Percentiles rank a stretch among this genome's conserved stretches.
phyloP scores from a whole-genome alignment of 2,797 vertebrate species.

The Spinus olivaceus region DNA sequence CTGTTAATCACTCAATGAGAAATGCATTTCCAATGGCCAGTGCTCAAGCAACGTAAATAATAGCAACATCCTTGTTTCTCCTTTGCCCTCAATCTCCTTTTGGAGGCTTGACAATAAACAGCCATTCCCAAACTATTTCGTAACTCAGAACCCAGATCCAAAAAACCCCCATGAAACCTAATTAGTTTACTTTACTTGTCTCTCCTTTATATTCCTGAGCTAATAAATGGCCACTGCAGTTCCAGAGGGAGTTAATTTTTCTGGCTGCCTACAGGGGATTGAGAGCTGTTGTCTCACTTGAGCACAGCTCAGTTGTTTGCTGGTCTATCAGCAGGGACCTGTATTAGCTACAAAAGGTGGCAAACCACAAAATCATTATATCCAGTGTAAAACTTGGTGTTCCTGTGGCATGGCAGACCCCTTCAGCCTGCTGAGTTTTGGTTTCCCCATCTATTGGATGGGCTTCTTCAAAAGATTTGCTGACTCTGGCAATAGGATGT shows the following conservation, averaged over 20 bases:
- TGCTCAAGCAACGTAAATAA: neutral
- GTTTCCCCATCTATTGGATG: neutral
- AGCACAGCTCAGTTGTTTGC: neutral
- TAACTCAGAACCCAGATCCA: neutral
- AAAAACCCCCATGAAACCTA: neutral
- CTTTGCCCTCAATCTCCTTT: constrained; percentile 38
- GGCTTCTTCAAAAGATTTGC: neutral
- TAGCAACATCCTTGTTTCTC: constrained; percentile 28
- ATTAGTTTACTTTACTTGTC: constrained; percentile 23
- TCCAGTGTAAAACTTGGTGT: neutral
- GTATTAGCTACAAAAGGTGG: neutral
- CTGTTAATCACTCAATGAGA: constrained; percentile 46
- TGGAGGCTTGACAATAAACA: constrained; percentile 7
- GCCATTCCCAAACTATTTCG: neutral
- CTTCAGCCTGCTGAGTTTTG: neutral
- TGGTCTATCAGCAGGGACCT: neutral
- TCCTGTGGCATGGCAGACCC: neutral
- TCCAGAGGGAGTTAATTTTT: constrained; percentile 12
- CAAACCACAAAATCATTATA: neutral
- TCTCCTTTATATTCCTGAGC: neutral
- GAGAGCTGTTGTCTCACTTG: neutral
- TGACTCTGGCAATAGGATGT: neutral
- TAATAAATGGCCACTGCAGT: neutral
- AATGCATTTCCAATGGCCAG: neutral
- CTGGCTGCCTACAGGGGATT: neutral